Base-by-base conservation (phyloP, 92 coral and sea anemone species). In the Heteractis magnifica region DNA sequence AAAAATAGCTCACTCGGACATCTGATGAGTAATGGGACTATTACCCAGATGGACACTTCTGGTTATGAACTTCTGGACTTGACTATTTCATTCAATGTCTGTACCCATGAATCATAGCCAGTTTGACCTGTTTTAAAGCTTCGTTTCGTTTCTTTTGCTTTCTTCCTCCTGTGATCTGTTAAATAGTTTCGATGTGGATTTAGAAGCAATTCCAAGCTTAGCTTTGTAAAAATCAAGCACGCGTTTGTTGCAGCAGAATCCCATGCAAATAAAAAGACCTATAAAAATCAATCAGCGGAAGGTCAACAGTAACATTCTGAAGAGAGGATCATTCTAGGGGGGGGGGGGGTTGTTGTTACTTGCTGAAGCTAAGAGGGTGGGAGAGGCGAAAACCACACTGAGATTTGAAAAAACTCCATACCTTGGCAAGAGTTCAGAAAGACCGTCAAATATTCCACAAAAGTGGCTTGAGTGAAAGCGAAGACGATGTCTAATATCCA, bases 241-340 rank as follows among this genome's bases (percentile, higher is more conserved):
- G 34, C 84, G 76, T 51, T 70, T 62, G 68, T 81, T 81, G 74
- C 70, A 81, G 21, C 84, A 81, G 52, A 81, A 65, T 68, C 84
- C 84, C 72, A 81, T 51, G 51, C 76, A 60, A 12, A 81, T 81
- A 21, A 81, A 81, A 9, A 81, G 5, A n/a, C 84, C 84, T 81
- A 52, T 50, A 51, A 51, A 44, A 8, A 51, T 18, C 2, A 4
- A 62, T 15, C 16, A 58, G 16, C 2, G 44, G 44, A 34, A 34
- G 44, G 44, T 34, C 44, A 34, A 34, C 44, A 34, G 44, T 34
- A 34, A 34, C 44, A 34, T 34, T 34, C 44, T 1, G 3, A 34
- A 34, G 44, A 34, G 3, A 34, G 44, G 44, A 34, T 34, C 44
- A 34, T 34, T 34, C 44, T 34, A 34, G 0, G 3, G 44, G 44